Evolutionary conservation across 1,140 invertebrate species (phyloP).

Genomic region (Hestina assimilis): DNA sequence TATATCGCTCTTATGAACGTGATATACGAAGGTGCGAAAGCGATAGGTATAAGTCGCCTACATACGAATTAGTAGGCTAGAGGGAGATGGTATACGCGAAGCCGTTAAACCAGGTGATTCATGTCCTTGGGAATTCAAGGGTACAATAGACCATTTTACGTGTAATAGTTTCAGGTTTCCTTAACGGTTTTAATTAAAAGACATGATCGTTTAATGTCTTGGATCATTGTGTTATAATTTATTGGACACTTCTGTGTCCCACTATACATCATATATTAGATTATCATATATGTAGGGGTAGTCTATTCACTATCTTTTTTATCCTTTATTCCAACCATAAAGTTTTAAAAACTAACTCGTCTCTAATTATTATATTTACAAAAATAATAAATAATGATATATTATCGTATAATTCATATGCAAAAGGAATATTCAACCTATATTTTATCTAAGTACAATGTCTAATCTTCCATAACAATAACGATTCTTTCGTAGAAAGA

Average conservation of each 20-base stretch:
- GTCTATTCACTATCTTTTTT: no score
- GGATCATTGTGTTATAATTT: conserved; percentile 3
- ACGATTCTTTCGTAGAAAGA: no score
- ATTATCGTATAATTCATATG: no score
- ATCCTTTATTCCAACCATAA: no score
- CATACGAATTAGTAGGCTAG: conserved; percentile 38
- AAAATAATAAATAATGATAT: no score
- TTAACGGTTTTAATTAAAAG: conserved; percentile 24
- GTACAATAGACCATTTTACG: conserved; percentile 25
- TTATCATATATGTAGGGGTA: no score
- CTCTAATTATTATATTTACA: no score
- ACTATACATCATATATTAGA: background rate
- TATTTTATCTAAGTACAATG: no score
- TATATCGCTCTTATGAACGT: conserved; percentile 52
- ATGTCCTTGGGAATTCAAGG: conserved; percentile 27
- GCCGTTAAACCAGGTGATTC: conserved; percentile 27
- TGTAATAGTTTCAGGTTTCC: conserved; percentile 16
- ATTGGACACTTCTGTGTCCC: background rate
- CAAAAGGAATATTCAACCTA: no score
- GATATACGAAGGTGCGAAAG: conserved; percentile 60
- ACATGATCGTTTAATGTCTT: conserved; percentile 6
- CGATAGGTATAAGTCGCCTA: conserved; percentile 44
- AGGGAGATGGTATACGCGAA: conserved; percentile 25
- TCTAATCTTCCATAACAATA: no score
- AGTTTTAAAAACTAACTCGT: no score